Conservation (phyloP, 2,888 invertebrate species). For the Marronus borbonicus region DNA sequence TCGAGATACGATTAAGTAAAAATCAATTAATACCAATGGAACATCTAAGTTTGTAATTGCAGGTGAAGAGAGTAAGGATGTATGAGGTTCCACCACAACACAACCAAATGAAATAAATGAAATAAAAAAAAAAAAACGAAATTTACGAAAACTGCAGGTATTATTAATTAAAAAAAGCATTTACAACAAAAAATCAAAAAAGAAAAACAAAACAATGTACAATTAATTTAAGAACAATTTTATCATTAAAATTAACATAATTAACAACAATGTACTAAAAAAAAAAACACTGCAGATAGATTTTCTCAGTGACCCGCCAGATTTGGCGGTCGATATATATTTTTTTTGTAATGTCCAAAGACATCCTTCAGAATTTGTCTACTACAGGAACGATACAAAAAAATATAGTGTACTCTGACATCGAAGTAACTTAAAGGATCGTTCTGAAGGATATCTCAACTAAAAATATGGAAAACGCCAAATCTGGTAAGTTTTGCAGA, state of each 20-base stretch:
- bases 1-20: slow-evolving; percentile 29
- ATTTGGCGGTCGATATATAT: slow-evolving; percentile 27
- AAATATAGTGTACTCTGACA: slow-evolving; percentile 66
- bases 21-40: slow-evolving; percentile 21
- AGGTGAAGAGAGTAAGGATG: not conserved
- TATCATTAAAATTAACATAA: slow-evolving; percentile 78
- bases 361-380: slow-evolving; percentile 47
- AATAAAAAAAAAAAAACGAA: slow-evolving; percentile 72
- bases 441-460: slow-evolving; percentile 40
- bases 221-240: slow-evolving; percentile 83
- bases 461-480: slow-evolving; percentile 33
- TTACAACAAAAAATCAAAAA: slow-evolving; percentile 83
- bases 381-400: slow-evolving; percentile 66
- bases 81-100: slow-evolving; percentile 45
- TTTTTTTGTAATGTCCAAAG: slow-evolving; percentile 8
- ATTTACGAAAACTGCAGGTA: slow-evolving; percentile 80
- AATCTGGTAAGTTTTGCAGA: slow-evolving; percentile 39
- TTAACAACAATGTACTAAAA: slow-evolving; percentile 77
- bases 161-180: slow-evolving; percentile 81
- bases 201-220: slow-evolving; percentile 85
- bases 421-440: slow-evolving; percentile 47
- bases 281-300: slow-evolving; percentile 69
- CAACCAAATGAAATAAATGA: slow-evolving; percentile 53
- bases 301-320: slow-evolving; percentile 24
- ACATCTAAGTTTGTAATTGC: slow-evolving; percentile 35